Evolutionary conservation across 1,140 invertebrate genomes (phyloP), one percentile per base, ranked within the genome.

Genomic region (Magallana angulata): DNA sequence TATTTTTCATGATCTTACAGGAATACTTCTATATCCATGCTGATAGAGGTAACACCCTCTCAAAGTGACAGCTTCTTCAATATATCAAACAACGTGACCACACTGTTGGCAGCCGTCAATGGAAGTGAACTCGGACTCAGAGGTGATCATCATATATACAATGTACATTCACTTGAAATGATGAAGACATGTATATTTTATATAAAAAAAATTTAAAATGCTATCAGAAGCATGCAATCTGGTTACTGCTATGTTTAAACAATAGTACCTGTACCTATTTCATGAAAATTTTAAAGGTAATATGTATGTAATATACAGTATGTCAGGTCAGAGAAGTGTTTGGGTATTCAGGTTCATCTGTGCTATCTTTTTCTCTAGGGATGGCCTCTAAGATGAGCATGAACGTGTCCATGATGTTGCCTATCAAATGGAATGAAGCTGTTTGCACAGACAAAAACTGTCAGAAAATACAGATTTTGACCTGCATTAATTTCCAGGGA

Each of bases 401-500:
- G 80, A 92, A 92, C 86, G 89, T 94, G 71, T 92, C 93, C 7
- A 80, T 94, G 11, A 88, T 87, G 16, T 85, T 94, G 56, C 92
- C 93, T 3, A 89, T 88, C 86, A 89, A 93, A 56, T 93, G 92
- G 92, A 94, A 93, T 85, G 82, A 82, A 48, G 91, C 92, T 7
- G 30, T 87, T 0, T 93, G 93, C 88, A 68, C 82, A 56, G 36
- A 87, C 11, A 85, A 88, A 18, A 68, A 85, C 3, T 92, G 92
- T 86, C 84, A 84, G 11, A 85, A 90, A 48, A 85, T 94, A 16
- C 89, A 89, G 48, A 92, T 94, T 57, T 85, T 82, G 36, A 91
- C 93, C 11, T 94, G 94, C 90, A 89, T 94, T 16, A 91, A 90
- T 60, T 91, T 94, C 24, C 90, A 91, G 60, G 93, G 92, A 59